A percentile compares a stretch with the other conserved stretches of the same genome.
phyloP scores from a whole-genome alignment of 2,797 vertebrate species.

The Sebastes umbrosus region DNA sequence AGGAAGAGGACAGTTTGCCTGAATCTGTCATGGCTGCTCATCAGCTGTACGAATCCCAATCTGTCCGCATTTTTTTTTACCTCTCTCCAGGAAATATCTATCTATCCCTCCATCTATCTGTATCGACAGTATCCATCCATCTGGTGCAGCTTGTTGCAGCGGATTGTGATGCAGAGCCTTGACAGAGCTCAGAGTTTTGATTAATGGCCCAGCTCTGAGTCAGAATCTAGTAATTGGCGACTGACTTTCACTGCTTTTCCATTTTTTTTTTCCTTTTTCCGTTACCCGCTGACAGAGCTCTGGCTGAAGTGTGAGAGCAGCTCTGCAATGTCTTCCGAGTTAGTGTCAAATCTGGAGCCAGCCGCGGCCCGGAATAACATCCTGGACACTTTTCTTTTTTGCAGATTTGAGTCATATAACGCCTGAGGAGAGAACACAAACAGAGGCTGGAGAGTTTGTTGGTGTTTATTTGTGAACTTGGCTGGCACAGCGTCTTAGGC shows the following conservation, averaged over 20 bases:
- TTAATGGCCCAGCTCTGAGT: constrained; percentile 71
- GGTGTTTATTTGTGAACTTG: constrained; percentile 45
- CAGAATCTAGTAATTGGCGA: constrained; percentile 68
- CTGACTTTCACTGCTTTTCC: constrained; percentile 41
- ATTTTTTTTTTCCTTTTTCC: not conserved
- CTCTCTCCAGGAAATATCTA: constrained; percentile 16
- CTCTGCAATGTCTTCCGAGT: constrained; percentile 32
- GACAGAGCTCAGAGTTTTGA: constrained; percentile 66
- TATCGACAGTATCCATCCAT: not conserved
- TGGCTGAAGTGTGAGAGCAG: constrained; percentile 17
- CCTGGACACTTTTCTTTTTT: constrained; percentile 13
- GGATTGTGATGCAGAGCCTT: constrained; percentile 32
- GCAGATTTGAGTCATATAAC: constrained; percentile 40
- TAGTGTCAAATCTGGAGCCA: constrained; percentile 53
- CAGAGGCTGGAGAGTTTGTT: constrained; percentile 29
- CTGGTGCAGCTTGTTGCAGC: constrained; percentile 18
- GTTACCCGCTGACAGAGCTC: constrained; percentile 40
- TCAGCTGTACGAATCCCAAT: constrained; percentile 29
- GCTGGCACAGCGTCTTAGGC: not conserved
- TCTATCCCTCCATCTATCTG: constrained; percentile 20
- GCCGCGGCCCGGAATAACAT: constrained; percentile 21
- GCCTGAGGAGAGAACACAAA: constrained; percentile 27
- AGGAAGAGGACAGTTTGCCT: constrained; percentile 50
- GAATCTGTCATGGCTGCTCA: constrained; percentile 55
- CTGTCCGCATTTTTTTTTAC: constrained; percentile 4